These are phyloP conservation scores for Synchiropus splendidus DNA, from an alignment of 2,113 vertebrate species.

Conservation along the genomic window DNA sequence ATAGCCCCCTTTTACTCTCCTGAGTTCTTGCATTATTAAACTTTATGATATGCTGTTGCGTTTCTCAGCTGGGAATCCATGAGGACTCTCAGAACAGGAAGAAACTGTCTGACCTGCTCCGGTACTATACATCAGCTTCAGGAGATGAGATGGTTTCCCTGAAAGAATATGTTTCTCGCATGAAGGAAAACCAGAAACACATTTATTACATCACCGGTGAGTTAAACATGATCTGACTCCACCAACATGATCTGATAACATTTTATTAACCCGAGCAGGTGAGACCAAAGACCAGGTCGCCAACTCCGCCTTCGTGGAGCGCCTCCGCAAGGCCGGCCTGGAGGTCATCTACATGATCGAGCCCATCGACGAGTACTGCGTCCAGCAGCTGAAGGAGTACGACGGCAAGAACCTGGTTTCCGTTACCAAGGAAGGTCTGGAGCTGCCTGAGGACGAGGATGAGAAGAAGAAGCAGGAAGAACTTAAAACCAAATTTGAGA, in stretches of 20 bases:
- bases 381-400: slow-evolving; percentile 74
- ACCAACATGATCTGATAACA: neutral
- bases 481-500: slow-evolving; percentile 68
- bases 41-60: slow-evolving; percentile 33
- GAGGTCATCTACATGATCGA: slow-evolving; percentile 79
- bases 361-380: slow-evolving; percentile 75
- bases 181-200: slow-evolving; percentile 97
- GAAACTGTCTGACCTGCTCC: slow-evolving; percentile 83
- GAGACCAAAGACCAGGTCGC: slow-evolving; percentile 76
- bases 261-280: slow-evolving; percentile 34
- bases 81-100: slow-evolving; percentile 96
- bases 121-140: slow-evolving; percentile 88
- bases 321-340: slow-evolving; percentile 69
- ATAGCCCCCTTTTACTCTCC: neutral
- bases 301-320: slow-evolving; percentile 76
- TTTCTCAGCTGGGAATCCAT: slow-evolving; percentile 89
- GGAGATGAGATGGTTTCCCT: slow-evolving; percentile 94
- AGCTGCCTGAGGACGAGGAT: slow-evolving; percentile 72
- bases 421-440: slow-evolving; percentile 74
- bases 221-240: slow-evolving; percentile 3
- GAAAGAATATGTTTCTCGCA: slow-evolving; percentile 90
- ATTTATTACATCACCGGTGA: slow-evolving; percentile 95
- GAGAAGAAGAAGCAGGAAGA: slow-evolving; percentile 73
- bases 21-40: neutral
- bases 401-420: slow-evolving; percentile 73